Evolutionary conservation across 2,797 vertebrate genomes (phyloP).

Genomic region (Etheostoma perlongum): DNA sequence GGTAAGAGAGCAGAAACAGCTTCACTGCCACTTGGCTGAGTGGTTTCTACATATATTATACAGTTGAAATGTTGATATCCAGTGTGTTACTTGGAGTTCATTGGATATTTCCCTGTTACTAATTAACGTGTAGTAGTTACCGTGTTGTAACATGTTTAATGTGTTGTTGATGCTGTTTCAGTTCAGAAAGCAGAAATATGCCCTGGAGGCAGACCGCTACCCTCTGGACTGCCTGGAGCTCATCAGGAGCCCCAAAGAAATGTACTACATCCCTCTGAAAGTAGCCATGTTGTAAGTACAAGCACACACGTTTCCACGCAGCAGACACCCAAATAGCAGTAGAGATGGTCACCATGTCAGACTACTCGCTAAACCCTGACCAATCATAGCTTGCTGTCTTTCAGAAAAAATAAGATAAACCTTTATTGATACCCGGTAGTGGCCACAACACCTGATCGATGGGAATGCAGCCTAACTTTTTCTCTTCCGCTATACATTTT

Average conservation of each 20-base stretch:
- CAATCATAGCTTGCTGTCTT: no score
- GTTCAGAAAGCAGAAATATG: constrained; percentile 96
- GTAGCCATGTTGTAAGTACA: constrained; percentile 91
- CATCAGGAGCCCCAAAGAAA: constrained; percentile 93
- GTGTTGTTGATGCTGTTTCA: constrained; percentile 60
- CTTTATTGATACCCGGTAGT: no score
- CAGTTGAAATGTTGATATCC: neutral
- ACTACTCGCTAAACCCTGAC: no score
- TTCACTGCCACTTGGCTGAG: neutral
- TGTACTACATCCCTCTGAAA: constrained; percentile 96
- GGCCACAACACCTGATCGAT: no score
- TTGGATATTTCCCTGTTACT: neutral
- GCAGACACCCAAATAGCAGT: neutral
- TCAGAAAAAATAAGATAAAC: no score
- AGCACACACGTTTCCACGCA: no score
- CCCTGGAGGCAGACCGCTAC: constrained; percentile 92
- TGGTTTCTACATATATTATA: no score
- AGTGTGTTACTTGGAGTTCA: neutral
- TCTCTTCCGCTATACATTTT: no score
- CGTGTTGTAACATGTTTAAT: neutral
- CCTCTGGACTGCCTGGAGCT: constrained; percentile 92
- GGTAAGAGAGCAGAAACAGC: constrained; percentile 84
- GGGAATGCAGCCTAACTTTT: no score
- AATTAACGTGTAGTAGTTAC: neutral
- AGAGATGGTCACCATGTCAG: no score